These are phyloP conservation scores for Rhingia rostrata DNA, from an alignment of 2,888 invertebrate species.

Conservation along the genomic window DNA sequence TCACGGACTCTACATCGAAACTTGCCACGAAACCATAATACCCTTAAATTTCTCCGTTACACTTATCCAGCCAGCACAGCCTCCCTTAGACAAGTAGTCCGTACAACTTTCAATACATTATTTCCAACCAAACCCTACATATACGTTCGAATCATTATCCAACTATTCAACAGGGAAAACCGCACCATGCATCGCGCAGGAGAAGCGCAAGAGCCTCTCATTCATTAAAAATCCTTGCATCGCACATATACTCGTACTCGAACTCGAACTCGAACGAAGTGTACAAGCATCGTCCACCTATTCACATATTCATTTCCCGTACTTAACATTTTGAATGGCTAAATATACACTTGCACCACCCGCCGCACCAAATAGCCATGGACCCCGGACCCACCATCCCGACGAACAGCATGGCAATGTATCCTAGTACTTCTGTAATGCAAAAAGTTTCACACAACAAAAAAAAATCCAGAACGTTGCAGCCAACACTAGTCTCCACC, in stretches of 20 bases:
- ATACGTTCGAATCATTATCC: constrained; percentile 64
- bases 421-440: constrained; percentile 46
- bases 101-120: constrained; percentile 62
- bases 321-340: constrained; percentile 60
- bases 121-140: constrained; percentile 34
- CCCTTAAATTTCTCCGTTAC: constrained; percentile 38
- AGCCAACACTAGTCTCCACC: constrained; percentile 16
- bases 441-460: constrained; percentile 30
- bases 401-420: constrained; percentile 8
- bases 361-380: constrained; percentile 42
- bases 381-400: background rate
- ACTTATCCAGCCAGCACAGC: constrained; percentile 7
- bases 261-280: background rate
- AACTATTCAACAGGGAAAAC: constrained; percentile 62
- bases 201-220: constrained; percentile 16
- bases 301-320: constrained; percentile 71
- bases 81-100: constrained; percentile 14
- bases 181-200: background rate
- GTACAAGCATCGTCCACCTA: constrained; percentile 46
- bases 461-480: constrained; percentile 32
- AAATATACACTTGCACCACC: constrained; percentile 40
- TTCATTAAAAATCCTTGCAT: constrained; percentile 71
- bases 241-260: constrained; percentile 5
- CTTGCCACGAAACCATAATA: constrained; percentile 48
- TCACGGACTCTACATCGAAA: constrained; percentile 49